phyloP scores from a whole-genome alignment of 2,888 invertebrate genomes.

The Furcula furcula region DNA sequence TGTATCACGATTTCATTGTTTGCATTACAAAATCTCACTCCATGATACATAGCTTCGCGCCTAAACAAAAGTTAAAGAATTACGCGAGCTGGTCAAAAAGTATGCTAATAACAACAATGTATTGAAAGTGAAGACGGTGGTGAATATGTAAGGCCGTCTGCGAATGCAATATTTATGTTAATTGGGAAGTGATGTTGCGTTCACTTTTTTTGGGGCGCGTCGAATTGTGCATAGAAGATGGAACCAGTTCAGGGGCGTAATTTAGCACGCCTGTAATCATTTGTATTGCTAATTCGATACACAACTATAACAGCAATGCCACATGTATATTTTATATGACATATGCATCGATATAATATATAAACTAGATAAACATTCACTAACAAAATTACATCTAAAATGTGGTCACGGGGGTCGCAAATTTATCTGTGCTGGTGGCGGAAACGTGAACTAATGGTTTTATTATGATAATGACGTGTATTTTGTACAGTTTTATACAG shows the following conservation, averaged over 20 bases:
- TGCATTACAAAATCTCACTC: slow-evolving; percentile 21
- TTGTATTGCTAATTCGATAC: slow-evolving; percentile 30
- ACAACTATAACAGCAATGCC: no score
- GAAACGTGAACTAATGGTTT: no score
- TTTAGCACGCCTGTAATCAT: slow-evolving; percentile 23
- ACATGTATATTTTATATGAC: no score
- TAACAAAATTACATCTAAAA: no score
- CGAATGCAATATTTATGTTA: slow-evolving; percentile 52
- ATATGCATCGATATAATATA: no score
- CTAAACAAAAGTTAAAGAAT: slow-evolving; percentile 8
- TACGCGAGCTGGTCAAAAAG: slow-evolving; percentile 2
- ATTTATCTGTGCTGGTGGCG: no score
- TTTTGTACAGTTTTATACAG: no score
- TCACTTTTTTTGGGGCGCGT: slow-evolving; percentile 39
- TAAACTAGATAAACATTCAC: no score
- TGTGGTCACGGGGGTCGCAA: no score
- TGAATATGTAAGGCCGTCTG: slow-evolving; percentile 32
- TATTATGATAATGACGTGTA: no score
- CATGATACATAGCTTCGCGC: slow-evolving; percentile 3
- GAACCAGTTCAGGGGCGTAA: slow-evolving; percentile 43
- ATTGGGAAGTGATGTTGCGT: slow-evolving; percentile 40
- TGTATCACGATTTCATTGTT: slow-evolving; percentile 31
- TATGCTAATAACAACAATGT: slow-evolving; percentile 15
- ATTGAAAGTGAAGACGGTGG: slow-evolving; percentile 29
- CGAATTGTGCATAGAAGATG: slow-evolving; percentile 43